Percentiles rank a stretch among this genome's conserved stretches.
Evolutionary conservation across 1,140 invertebrate species (phyloP).

Genomic region (Asbolus verrucosus): DNA sequence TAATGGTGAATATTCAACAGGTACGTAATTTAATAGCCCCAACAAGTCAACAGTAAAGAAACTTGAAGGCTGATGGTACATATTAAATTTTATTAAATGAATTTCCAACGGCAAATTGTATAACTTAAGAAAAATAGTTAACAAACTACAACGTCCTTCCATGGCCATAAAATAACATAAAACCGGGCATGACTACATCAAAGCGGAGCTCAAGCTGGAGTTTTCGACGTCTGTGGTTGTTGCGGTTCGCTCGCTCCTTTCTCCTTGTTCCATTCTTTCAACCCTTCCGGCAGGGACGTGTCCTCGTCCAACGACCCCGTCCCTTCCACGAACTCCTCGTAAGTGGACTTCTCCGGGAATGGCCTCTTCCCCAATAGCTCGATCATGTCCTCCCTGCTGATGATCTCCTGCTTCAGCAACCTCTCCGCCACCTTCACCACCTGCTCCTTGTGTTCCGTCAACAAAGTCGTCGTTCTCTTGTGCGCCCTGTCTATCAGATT

Average conservation of each 20-base stretch:
- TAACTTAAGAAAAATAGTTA: slow-evolving; percentile 3
- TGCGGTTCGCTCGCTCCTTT: slow-evolving; percentile 55
- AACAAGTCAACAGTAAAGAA: neutral
- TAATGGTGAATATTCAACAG: slow-evolving; percentile 28
- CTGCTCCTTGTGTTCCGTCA: slow-evolving; percentile 88
- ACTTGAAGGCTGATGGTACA: neutral
- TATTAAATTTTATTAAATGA: slow-evolving; percentile 15
- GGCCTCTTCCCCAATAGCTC: slow-evolving; percentile 94
- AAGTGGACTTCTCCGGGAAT: slow-evolving; percentile 99
- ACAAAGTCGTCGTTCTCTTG: slow-evolving; percentile 80
- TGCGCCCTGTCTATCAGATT: slow-evolving; percentile 87
- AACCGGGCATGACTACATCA: slow-evolving; percentile 14
- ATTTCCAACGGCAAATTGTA: neutral
- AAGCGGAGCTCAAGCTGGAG: neutral
- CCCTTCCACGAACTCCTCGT: slow-evolving; percentile 99
- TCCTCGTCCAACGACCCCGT: slow-evolving; percentile 99
- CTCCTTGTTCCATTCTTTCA: slow-evolving; percentile 94
- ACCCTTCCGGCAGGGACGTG: slow-evolving; percentile 92
- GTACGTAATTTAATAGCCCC: slow-evolving; percentile 16
- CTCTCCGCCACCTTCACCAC: slow-evolving; percentile 95
- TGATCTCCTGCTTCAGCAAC: slow-evolving; percentile 93
- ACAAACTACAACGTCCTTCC: too few species aligned
- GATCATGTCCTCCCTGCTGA: slow-evolving; percentile 98
- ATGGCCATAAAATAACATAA: too few species aligned
- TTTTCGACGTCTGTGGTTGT: neutral